A percentile compares a stretch with the other conserved stretches of the same genome.
These are phyloP conservation scores for Acanthisitta chloris DNA, from an alignment of 2,113 vertebrate species.

Conservation along the genomic window DNA sequence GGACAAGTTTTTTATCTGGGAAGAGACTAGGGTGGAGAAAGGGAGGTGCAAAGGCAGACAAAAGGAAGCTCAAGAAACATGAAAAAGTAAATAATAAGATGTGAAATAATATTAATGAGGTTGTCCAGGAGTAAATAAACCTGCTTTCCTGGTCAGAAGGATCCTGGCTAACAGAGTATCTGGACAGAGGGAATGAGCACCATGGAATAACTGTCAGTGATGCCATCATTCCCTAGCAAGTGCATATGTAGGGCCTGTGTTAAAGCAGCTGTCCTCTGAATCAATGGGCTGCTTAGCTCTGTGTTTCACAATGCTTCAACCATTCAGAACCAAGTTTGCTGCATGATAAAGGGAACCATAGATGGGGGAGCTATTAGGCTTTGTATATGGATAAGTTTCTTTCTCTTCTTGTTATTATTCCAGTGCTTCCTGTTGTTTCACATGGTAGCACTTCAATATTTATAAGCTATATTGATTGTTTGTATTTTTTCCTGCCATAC, in stretches of 20 bases:
- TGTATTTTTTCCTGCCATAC: neutral
- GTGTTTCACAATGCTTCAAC: neutral
- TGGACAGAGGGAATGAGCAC: neutral
- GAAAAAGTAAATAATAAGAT: neutral
- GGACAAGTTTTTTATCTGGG: neutral
- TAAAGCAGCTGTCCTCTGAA: neutral
- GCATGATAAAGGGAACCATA: neutral
- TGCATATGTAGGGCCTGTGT: fast-evolving
- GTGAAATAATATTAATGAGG: neutral
- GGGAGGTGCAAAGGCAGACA: neutral
- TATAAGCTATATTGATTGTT: neutral
- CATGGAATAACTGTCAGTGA: fast-evolving
- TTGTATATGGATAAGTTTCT: neutral
- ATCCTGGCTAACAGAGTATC: neutral
- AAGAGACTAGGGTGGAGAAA: neutral
- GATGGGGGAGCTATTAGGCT: neutral
- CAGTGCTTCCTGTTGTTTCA: neutral
- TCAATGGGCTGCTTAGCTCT: neutral
- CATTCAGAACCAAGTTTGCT: neutral
- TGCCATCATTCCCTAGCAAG: fast-evolving
- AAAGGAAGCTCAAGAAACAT: neutral
- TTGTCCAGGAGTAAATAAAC: neutral
- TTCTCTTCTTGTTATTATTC: neutral
- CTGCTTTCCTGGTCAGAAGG: neutral
- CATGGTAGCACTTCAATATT: neutral